A percentile compares a stretch with the other conserved stretches of the same genome.
These are phyloP conservation scores for Brotogeris chrysoptera DNA, from an alignment of 2,797 vertebrate species.

Conservation along the genomic window DNA sequence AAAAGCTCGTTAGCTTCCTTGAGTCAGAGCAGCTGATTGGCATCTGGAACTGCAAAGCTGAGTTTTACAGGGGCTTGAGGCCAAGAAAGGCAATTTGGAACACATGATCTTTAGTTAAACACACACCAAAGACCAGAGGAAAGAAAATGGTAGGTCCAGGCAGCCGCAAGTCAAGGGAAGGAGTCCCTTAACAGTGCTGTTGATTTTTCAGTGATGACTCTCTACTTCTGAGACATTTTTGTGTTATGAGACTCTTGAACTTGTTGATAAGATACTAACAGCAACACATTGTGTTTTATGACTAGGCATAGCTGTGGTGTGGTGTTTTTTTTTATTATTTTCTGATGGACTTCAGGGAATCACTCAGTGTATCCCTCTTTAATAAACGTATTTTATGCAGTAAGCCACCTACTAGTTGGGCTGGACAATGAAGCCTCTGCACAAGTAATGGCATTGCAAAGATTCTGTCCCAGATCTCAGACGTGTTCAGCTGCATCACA, in stretches of 20 bases:
- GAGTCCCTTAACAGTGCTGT: background rate
- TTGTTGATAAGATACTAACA: background rate
- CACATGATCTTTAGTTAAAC: slow-evolving; percentile 10
- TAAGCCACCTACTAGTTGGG: background rate
- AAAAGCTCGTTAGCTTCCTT: slow-evolving; percentile 16
- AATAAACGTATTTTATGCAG: background rate
- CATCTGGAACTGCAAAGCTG: slow-evolving; percentile 32
- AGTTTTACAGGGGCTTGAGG: background rate
- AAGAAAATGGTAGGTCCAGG: background rate
- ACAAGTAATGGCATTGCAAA: background rate
- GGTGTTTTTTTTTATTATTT: background rate
- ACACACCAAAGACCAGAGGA: slow-evolving; percentile 1
- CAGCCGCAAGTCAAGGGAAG: background rate
- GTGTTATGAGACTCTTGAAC: background rate
- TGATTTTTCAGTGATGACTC: background rate
- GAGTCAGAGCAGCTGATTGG: slow-evolving; percentile 26
- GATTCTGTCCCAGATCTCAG: background rate
- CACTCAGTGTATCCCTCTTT: background rate
- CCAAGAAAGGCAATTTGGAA: slow-evolving; percentile 24
- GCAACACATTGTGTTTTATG: background rate
- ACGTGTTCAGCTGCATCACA: background rate
- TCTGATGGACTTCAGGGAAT: background rate
- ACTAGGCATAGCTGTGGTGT: background rate
- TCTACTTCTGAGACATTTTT: background rate
- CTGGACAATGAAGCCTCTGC: background rate